phyloP scores from a whole-genome alignment of 2,113 vertebrate genomes.

The Coptodon bakossiorum region DNA sequence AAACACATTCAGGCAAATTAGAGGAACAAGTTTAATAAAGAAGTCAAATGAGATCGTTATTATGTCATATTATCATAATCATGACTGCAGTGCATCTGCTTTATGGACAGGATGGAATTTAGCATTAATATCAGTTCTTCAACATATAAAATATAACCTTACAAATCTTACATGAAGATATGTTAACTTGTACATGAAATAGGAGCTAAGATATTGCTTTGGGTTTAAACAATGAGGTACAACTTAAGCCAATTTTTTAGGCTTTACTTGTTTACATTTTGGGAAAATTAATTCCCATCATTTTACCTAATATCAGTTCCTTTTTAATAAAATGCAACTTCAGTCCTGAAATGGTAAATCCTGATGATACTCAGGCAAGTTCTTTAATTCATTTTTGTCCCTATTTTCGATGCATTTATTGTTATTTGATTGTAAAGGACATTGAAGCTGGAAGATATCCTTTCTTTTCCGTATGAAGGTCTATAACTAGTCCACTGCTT shows the following conservation, averaged over 20 bases:
- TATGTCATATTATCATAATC: neutral
- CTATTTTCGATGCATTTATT: neutral
- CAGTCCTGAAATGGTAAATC: neutral
- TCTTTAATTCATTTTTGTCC: neutral
- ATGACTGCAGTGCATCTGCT: neutral
- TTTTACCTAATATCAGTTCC: neutral
- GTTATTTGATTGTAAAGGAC: neutral
- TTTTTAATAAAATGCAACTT: neutral
- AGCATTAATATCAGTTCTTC: neutral
- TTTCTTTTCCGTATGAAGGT: neutral
- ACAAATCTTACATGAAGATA: neutral
- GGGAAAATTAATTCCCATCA: neutral
- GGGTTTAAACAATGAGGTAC: neutral
- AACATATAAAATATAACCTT: neutral
- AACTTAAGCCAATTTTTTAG: neutral
- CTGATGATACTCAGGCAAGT: neutral
- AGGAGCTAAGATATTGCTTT: neutral
- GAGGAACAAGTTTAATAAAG: neutral
- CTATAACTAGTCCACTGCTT: neutral
- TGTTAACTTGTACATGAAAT: neutral
- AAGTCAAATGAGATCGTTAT: neutral
- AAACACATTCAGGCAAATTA: neutral
- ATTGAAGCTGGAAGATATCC: neutral
- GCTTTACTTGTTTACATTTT: neutral
- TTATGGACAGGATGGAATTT: neutral